A percentile compares a stretch with the other conserved stretches of the same genome.
Conservation (phyloP, 2,888 invertebrate species). For the Hanleya hanleyi region DNA sequence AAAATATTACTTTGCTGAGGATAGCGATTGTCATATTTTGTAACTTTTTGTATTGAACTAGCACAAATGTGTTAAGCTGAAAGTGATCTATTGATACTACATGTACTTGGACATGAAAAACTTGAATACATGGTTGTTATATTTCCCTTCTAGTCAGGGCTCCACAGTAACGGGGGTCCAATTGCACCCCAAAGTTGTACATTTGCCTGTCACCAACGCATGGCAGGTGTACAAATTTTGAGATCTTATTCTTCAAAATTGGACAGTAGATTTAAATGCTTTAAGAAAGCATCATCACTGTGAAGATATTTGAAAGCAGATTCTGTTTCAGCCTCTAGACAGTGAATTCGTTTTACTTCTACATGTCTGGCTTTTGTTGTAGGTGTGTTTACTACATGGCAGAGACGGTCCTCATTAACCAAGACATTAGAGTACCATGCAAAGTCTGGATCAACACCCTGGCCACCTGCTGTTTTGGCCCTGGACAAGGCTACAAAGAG, state of each 20-base stretch:
- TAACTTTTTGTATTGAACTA: no score
- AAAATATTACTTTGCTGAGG: no score
- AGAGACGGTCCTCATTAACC: constrained; percentile 36
- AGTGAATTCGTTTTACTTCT: background rate
- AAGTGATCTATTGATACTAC: no score
- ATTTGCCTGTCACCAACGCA: no score
- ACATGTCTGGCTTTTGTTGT: background rate
- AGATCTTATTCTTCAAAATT: background rate
- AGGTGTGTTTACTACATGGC: constrained; percentile 23
- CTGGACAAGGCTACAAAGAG: constrained; percentile 44
- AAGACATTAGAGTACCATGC: constrained; percentile 35
- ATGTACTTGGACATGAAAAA: no score
- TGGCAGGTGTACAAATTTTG: no score
- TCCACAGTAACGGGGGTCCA: no score
- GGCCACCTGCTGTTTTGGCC: constrained; percentile 36
- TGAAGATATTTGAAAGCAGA: background rate
- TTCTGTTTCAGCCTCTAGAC: background rate
- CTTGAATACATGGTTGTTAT: no score
- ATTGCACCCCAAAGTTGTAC: no score
- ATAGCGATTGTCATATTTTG: no score
- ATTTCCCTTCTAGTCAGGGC: no score
- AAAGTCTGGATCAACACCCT: constrained; percentile 32
- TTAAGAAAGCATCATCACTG: background rate
- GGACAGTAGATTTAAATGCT: background rate
- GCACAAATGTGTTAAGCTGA: no score